Percentiles rank a stretch among this genome's conserved stretches.
Conservation (phyloP, 1,140 invertebrate genomes). For the Lethrus apterus region DNA sequence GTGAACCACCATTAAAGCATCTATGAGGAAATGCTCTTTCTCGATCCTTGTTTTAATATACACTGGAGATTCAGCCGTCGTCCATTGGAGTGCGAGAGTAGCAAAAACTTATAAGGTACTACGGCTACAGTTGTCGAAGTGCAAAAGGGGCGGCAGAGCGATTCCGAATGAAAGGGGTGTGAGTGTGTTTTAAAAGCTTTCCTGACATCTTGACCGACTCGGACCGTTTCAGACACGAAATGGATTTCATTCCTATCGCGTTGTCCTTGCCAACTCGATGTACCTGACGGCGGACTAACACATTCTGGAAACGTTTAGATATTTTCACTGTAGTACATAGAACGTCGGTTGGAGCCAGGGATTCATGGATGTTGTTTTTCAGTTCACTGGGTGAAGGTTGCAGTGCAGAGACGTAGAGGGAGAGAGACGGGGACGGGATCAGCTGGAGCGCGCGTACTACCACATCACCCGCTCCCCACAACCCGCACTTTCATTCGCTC, state of each 20-base stretch:
- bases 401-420: neutral
- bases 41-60: constrained; percentile 28
- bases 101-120: constrained; percentile 15
- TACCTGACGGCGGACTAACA: constrained; percentile 24
- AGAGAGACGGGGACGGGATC: constrained; percentile 8
- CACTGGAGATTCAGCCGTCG: constrained; percentile 18
- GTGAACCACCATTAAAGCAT: constrained; percentile 28
- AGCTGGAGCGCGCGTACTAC: constrained; percentile 17
- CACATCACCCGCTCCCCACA: neutral
- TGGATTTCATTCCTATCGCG: constrained; percentile 34
- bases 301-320: too few relatives aligned
- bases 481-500: neutral
- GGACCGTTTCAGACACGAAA: constrained; percentile 40
- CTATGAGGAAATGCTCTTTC: constrained; percentile 28
- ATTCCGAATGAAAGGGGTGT: too few relatives aligned
- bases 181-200: constrained; percentile 43
- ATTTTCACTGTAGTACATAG: too few relatives aligned
- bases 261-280: constrained; percentile 22
- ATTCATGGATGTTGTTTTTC: constrained; percentile 11
- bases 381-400: constrained; percentile 19
- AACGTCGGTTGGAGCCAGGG: too few relatives aligned
- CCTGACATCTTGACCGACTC: constrained; percentile 42
- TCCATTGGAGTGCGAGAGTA: constrained; percentile 19
- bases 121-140: constrained; percentile 5
- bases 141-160: too few relatives aligned